A percentile compares a stretch with the other conserved stretches of the same genome.
These are phyloP conservation scores for Platypus cylindrus DNA, from an alignment of 2,888 invertebrate species.

Conservation along the genomic window DNA sequence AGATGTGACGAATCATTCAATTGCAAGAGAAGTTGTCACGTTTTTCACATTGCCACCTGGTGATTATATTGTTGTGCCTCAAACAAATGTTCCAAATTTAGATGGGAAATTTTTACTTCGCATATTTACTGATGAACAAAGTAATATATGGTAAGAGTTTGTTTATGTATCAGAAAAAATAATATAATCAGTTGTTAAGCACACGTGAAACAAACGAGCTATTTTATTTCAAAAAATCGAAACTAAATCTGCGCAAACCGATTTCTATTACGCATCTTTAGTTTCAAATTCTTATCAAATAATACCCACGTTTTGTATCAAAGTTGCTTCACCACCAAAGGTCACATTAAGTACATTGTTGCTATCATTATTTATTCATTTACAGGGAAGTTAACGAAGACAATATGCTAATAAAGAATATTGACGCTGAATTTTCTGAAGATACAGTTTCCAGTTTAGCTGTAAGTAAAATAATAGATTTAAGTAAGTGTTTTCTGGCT, in stretches of 20 bases:
- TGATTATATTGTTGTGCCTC: conserved; percentile 61
- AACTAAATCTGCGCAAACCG: too few species aligned
- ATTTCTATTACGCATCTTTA: too few species aligned
- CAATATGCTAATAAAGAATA: conserved; percentile 54
- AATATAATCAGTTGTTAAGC: too few species aligned
- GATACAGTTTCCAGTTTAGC: conserved; percentile 39
- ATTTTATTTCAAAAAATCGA: too few species aligned
- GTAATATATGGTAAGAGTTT: conserved; percentile 52
- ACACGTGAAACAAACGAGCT: too few species aligned
- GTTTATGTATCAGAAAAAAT: too few species aligned
- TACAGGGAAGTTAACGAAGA: conserved; percentile 71
- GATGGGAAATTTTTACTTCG: conserved; percentile 59
- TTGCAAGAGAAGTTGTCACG: conserved; percentile 55
- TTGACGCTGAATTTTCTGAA: conserved; percentile 45
- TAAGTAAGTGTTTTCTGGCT: too few species aligned
- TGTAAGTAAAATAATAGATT: conserved; percentile 23
- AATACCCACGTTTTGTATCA: too few species aligned
- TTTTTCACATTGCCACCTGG: conserved; percentile 64
- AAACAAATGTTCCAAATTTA: conserved; percentile 52
- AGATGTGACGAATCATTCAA: conserved; percentile 53
- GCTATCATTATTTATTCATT: too few species aligned
- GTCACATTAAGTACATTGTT: too few species aligned
- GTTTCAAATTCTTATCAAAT: too few species aligned
- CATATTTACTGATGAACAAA: conserved; percentile 58
- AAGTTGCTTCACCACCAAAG: too few species aligned